Percentiles rank a stretch among this genome's conserved stretches.
phyloP scores from a whole-genome alignment of 2,888 invertebrate species.

The Apeira syringaria region DNA sequence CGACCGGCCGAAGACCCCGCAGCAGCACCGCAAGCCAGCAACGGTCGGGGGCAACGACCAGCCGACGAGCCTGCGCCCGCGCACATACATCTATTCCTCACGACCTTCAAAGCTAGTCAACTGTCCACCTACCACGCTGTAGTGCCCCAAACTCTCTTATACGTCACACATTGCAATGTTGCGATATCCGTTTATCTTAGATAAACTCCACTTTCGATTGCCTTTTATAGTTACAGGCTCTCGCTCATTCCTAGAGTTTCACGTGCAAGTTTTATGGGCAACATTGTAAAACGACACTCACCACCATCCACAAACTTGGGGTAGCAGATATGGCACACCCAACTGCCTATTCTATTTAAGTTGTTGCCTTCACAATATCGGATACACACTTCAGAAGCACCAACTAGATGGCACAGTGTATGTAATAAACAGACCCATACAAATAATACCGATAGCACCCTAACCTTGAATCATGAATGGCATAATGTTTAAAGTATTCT shows the following conservation, averaged over 20 bases:
- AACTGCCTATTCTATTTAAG: background rate
- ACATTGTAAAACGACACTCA: constrained; percentile 2
- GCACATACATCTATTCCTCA: constrained; percentile 56
- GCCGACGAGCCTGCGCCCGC: constrained; percentile 60
- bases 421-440: constrained; percentile 28
- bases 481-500: constrained; percentile 38
- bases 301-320: too few species aligned
- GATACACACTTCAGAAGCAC: constrained; percentile 7
- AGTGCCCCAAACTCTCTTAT: constrained; percentile 36
- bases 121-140: constrained; percentile 34
- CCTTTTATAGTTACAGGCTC: background rate
- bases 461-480: constrained; percentile 50
- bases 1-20: constrained; percentile 80
- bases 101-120: constrained; percentile 48
- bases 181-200: constrained; percentile 12
- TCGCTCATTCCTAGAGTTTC: background rate
- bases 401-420: constrained; percentile 13
- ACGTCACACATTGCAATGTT: constrained; percentile 24
- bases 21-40: constrained; percentile 78
- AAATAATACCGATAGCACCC: constrained; percentile 38
- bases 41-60: constrained; percentile 83
- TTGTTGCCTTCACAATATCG: constrained; percentile 5
- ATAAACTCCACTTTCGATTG: constrained; percentile 4
- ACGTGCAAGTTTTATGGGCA: constrained; percentile 4
- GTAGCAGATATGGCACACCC: constrained; percentile 7